Conservation (phyloP, 2,797 vertebrate genomes). For the Lepus oiostolus region DNA sequence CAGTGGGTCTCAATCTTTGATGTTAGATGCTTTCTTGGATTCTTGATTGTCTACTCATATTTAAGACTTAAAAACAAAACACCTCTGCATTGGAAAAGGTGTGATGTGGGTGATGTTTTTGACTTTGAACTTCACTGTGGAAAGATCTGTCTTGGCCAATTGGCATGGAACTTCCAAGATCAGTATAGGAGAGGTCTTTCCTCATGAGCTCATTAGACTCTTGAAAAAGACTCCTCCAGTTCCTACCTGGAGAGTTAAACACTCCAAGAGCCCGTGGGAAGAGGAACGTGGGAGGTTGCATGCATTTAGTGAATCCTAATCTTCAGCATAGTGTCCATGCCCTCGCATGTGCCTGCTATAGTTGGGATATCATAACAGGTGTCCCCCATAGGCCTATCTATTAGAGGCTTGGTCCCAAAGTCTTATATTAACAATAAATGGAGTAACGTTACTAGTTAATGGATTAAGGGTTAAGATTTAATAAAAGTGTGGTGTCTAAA, state of each 20-base stretch:
- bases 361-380: too few species aligned
- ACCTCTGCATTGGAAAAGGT: neutral
- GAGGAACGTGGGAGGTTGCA: fast-evolving
- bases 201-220: neutral
- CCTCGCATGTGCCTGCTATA: neutral
- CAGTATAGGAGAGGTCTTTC: neutral
- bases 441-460: too few species aligned
- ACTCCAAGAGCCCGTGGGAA: neutral
- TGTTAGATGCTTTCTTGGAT: neutral
- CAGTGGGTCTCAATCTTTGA: neutral
- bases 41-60: neutral
- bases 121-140: neutral
- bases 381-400: too few species aligned
- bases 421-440: too few species aligned
- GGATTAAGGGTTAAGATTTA: too few species aligned
- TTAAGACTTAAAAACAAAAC: neutral
- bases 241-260: neutral
- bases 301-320: neutral
- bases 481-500: too few species aligned
- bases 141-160: neutral
- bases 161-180: neutral
- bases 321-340: neutral
- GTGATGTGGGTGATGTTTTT: neutral
- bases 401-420: too few species aligned
- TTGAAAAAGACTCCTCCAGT: neutral